Conservation (phyloP, 2,113 vertebrate species). For the Sinocyclocheilus anshuiensis region DNA sequence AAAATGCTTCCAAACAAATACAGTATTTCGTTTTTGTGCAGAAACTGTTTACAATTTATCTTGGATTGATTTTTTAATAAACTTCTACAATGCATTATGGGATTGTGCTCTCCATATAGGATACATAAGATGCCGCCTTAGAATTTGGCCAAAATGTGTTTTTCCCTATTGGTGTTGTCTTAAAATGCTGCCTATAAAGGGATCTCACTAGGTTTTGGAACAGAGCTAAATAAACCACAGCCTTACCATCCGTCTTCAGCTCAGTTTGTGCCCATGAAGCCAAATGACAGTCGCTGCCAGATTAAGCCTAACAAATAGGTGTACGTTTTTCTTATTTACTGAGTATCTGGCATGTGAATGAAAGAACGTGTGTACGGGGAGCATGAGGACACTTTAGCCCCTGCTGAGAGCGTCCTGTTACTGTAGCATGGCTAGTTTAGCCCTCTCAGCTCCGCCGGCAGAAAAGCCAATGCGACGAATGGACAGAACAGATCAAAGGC, state of each 20-base stretch:
- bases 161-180: background rate
- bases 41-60: background rate
- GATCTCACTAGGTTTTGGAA: background rate
- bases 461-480: conserved; percentile 59
- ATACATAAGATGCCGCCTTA: background rate
- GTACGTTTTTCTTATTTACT: conserved; percentile 34
- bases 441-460: conserved; percentile 59
- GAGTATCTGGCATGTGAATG: conserved; percentile 16
- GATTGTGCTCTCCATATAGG: background rate
- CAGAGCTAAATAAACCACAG: background rate
- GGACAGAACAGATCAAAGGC: conserved; percentile 68
- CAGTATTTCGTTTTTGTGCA: background rate
- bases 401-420: conserved; percentile 43
- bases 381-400: conserved; percentile 48
- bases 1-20: background rate
- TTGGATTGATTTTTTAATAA: background rate
- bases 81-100: background rate
- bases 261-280: conserved; percentile 9
- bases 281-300: background rate
- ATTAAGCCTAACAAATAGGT: conserved; percentile 30
- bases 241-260: background rate
- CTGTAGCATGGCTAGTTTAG: conserved; percentile 60
- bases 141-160: background rate
- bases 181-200: background rate
- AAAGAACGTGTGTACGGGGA: conserved; percentile 19